Evolutionary conservation across 2,113 vertebrate genomes (phyloP).

Genomic region (Myocastor coypus): DNA sequence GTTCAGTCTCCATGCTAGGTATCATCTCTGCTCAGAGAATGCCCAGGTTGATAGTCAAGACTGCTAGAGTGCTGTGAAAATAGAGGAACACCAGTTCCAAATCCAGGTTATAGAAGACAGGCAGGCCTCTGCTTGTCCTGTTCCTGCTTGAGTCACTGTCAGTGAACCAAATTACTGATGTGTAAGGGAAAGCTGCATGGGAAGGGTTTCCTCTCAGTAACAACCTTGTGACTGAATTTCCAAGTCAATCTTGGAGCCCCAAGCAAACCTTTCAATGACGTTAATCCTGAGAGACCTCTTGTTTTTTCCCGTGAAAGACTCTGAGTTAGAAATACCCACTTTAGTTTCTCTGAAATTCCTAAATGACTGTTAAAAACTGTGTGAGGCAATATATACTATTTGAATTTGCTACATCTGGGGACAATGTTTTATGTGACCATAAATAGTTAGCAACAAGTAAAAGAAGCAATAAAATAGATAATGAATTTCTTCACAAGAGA

Average conservation of each 20-base stretch:
- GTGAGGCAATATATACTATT: not conserved
- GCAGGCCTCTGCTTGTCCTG: not conserved
- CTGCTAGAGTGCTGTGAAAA: not conserved
- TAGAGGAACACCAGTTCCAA: not conserved
- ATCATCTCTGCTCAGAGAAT: not conserved
- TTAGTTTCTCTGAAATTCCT: not conserved
- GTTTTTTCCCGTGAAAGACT: not conserved
- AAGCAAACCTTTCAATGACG: not conserved
- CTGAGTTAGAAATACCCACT: not conserved
- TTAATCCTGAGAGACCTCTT: not conserved
- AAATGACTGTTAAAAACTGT: not conserved
- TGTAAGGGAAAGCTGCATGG: not conserved
- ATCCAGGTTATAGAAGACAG: not conserved
- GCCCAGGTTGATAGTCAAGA: not conserved
- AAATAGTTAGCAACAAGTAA: not conserved
- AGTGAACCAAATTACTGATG: not conserved
- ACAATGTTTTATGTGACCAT: not conserved
- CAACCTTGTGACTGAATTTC: not conserved
- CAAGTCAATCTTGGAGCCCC: not conserved
- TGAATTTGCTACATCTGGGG: not conserved
- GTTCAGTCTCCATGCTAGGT: not conserved
- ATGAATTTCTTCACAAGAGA: not conserved
- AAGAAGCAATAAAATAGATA: not conserved
- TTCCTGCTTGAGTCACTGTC: not conserved
- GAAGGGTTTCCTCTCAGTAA: not conserved